Evolutionary conservation across 2,113 vertebrate genomes (phyloP).

Genomic region (Phalacrocorax brasilianus): DNA sequence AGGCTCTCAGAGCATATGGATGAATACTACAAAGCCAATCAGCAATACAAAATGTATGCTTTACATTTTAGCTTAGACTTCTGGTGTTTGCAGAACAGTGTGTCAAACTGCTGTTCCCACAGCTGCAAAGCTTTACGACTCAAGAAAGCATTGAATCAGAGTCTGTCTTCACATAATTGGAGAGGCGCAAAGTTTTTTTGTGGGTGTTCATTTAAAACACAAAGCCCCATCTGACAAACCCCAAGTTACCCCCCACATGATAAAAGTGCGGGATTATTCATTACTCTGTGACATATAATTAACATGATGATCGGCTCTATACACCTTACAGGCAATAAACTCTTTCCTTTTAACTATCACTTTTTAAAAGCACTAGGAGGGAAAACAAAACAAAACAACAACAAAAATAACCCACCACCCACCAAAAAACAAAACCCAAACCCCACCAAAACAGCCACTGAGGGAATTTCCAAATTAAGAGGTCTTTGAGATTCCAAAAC

Average conservation of each 20-base stretch:
- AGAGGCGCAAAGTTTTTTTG: neutral
- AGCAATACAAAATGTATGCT: neutral
- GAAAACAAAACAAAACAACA: neutral
- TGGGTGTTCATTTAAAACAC: conserved; percentile 3
- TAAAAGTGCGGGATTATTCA: neutral
- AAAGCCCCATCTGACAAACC: conserved; percentile 12
- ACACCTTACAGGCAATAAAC: neutral
- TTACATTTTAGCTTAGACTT: conserved; percentile 37
- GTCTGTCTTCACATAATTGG: conserved; percentile 37
- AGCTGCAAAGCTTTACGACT: conserved; percentile 53
- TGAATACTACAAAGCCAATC: conserved; percentile 1
- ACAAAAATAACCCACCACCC: no score
- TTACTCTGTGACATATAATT: conserved; percentile 2
- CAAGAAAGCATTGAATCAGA: conserved; percentile 17
- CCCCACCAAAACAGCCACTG: neutral
- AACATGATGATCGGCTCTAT: neutral
- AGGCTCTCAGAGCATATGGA: neutral
- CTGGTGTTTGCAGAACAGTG: conserved; percentile 32
- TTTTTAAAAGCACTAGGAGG: neutral
- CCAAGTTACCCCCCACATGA: neutral
- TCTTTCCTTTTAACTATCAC: neutral
- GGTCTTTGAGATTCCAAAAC: conserved; percentile 5
- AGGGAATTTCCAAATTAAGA: conserved; percentile 22
- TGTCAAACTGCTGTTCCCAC: conserved; percentile 45
- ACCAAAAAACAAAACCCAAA: no score